Conservation (phyloP, 2,888 invertebrate species). For the Lysandra bellargus region DNA sequence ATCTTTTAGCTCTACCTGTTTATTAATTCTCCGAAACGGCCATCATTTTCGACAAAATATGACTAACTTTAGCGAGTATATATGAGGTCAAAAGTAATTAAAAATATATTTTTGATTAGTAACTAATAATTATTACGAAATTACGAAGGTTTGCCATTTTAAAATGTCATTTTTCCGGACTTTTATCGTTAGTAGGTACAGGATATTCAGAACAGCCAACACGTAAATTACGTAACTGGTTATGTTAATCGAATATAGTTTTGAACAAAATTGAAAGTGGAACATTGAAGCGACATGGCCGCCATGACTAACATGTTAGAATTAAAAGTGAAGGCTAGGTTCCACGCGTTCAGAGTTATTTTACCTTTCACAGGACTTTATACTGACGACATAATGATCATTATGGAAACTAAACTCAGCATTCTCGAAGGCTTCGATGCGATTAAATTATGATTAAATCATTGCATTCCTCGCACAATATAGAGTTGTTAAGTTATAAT, state of each 20-base stretch:
- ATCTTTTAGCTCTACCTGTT: not conserved
- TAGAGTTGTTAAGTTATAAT: not conserved
- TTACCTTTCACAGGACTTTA: not conserved
- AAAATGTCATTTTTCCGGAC: conserved; percentile 6
- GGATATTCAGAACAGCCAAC: not conserved
- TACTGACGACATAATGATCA: not conserved
- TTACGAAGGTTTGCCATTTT: not conserved
- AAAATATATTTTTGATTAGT: not conserved
- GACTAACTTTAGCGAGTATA: not conserved
- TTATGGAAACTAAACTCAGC: not conserved
- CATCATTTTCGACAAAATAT: not conserved
- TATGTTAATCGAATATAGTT: conserved; percentile 12
- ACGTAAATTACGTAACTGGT: not conserved
- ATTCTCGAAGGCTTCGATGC: conserved; percentile 12
- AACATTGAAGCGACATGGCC: conserved; percentile 2
- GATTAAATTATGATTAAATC: not conserved
- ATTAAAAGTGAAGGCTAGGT: conserved; percentile 27
- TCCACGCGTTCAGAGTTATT: not conserved
- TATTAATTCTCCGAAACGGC: not conserved
- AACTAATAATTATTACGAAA: not conserved
- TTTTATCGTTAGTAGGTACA: not conserved
- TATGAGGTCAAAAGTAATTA: not conserved
- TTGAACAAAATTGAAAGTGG: conserved; percentile 29
- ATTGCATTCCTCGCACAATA: not conserved
- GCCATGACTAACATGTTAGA: conserved; percentile 21